A percentile compares a stretch with the other conserved stretches of the same genome.
Evolutionary conservation across 2,797 vertebrate genomes (phyloP).

Genomic region (Bovichtus variegatus): DNA sequence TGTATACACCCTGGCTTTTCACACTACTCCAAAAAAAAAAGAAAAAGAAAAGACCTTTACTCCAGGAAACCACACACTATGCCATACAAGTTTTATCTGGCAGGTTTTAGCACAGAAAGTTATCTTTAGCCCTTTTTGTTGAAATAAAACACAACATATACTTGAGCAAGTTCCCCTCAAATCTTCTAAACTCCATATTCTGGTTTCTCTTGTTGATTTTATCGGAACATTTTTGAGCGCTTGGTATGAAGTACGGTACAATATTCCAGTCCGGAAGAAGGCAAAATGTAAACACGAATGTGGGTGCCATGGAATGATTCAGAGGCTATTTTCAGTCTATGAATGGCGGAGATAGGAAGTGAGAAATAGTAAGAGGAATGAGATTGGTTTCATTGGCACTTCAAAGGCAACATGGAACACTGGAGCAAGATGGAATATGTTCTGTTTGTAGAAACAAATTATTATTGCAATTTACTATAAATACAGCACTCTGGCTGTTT

Average conservation of each 20-base stretch:
- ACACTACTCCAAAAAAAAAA: too few species aligned
- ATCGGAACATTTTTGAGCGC: constrained; percentile 78
- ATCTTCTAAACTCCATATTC: constrained; percentile 39
- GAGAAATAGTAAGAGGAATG: constrained; percentile 64
- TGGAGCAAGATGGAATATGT: constrained; percentile 57
- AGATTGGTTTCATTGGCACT: constrained; percentile 65
- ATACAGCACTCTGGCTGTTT: constrained; percentile 53
- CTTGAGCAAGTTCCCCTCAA: constrained; percentile 58
- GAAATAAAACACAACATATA: constrained; percentile 72
- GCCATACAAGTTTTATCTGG: constrained; percentile 67
- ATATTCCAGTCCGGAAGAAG: constrained; percentile 82
- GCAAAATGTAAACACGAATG: constrained; percentile 72
- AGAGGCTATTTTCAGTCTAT: constrained; percentile 73
- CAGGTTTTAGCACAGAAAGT: constrained; percentile 63
- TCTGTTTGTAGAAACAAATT: constrained; percentile 62
- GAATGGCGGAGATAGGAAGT: constrained; percentile 74
- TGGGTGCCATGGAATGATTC: constrained; percentile 70
- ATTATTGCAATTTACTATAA: constrained; percentile 72
- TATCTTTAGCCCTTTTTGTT: constrained; percentile 80
- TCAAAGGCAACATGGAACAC: constrained; percentile 56
- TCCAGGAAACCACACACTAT: constrained; percentile 76
- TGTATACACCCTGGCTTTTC: constrained; percentile 42
- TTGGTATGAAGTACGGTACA: constrained; percentile 68
- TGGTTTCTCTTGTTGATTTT: constrained; percentile 78
- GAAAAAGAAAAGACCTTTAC: too few species aligned